phyloP scores from a whole-genome alignment of 2,113 vertebrate genomes.

The Condylura cristata region DNA sequence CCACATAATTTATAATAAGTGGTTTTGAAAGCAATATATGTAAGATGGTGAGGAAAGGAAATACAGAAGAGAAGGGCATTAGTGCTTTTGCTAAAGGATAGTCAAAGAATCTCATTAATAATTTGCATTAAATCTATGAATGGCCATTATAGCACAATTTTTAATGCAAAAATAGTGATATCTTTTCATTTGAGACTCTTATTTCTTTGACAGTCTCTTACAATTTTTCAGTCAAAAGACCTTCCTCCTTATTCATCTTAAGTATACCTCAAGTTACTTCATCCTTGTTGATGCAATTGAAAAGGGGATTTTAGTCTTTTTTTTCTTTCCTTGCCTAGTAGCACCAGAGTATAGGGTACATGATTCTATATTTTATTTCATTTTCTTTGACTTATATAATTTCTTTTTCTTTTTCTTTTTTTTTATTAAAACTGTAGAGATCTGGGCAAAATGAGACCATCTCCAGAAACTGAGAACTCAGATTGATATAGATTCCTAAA shows the following conservation, averaged over 20 bases:
- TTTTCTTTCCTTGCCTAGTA: background rate
- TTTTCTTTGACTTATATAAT: conserved; percentile 6
- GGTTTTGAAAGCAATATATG: background rate
- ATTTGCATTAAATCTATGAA: no score
- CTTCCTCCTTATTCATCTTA: no score
- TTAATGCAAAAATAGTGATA: no score
- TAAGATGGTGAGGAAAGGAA: background rate
- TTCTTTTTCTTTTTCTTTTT: background rate
- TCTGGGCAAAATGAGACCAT: conserved; percentile 3
- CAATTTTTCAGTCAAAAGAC: no score
- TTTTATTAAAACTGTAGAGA: background rate
- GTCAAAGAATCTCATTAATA: background rate
- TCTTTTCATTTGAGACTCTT: no score
- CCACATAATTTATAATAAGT: background rate
- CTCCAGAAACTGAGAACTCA: background rate
- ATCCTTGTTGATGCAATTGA: no score
- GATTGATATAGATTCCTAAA: background rate
- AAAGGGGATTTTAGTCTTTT: no score
- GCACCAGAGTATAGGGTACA: background rate
- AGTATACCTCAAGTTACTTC: no score
- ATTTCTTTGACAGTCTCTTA: no score
- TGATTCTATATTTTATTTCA: background rate
- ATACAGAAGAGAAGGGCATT: background rate
- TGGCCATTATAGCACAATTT: no score
- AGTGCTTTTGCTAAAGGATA: background rate